Evolutionary conservation across 2,888 invertebrate genomes (phyloP).

Genomic region (Caenorhabditis macrosperma): DNA sequence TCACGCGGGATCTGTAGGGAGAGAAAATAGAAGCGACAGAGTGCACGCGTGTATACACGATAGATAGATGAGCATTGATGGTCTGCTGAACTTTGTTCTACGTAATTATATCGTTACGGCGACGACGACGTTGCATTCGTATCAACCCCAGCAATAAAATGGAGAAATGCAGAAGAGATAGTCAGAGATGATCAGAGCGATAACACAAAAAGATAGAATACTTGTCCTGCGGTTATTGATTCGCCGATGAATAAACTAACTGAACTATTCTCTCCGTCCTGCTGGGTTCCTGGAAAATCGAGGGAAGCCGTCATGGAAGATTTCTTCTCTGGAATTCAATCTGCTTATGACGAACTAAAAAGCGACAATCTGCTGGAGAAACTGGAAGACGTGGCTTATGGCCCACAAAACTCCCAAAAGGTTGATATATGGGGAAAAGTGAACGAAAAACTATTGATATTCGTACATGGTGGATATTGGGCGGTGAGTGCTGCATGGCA

Average conservation of each 20-base stretch:
- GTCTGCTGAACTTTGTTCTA: neutral
- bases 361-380: neutral
- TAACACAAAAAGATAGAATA: neutral
- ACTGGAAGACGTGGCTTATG: conserved; percentile 21
- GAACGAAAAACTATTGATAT: conserved; percentile 51
- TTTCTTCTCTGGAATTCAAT: conserved; percentile 14
- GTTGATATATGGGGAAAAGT: conserved; percentile 61
- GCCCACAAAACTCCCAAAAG: conserved; percentile 49
- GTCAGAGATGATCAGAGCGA: neutral
- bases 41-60: no score
- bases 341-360: neutral
- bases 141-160: neutral
- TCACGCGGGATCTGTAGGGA: neutral
- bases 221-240: neutral
- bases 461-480: conserved; percentile 66
- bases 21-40: neutral
- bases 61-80: neutral
- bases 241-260: conserved; percentile 41
- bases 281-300: conserved; percentile 42
- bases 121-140: neutral
- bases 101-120: neutral
- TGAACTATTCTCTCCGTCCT: conserved; percentile 45
- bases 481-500: conserved; percentile 21
- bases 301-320: conserved; percentile 46
- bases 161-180: neutral